phyloP scores from a whole-genome alignment of 2,888 invertebrate species.

The Melitaea athalia region DNA sequence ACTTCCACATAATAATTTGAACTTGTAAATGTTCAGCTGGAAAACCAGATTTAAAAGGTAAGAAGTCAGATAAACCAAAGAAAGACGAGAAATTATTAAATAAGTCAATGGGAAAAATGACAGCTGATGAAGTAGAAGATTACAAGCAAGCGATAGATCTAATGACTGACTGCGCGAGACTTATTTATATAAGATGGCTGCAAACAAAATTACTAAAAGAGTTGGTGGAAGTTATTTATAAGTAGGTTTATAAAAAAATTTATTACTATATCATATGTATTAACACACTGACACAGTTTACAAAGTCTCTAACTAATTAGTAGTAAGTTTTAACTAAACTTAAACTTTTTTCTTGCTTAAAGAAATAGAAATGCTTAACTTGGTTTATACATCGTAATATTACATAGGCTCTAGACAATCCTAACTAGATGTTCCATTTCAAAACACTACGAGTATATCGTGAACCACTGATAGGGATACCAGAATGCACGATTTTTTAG shows the following conservation, averaged over 20 bases:
- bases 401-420: no score
- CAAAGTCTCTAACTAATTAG: neutral
- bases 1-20: no score
- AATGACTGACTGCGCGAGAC: constrained; percentile 61
- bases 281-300: no score
- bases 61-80: constrained; percentile 49
- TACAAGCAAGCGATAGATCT: constrained; percentile 60
- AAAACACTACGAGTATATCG: no score
- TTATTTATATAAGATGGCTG: constrained; percentile 63
- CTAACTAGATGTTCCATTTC: no score
- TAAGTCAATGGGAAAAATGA: constrained; percentile 45
- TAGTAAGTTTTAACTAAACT: neutral
- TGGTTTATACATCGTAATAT: no score
- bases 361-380: no score
- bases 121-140: constrained; percentile 50
- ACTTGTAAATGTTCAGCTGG: constrained; percentile 6
- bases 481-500: no score
- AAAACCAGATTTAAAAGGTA: constrained; percentile 40
- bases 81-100: constrained; percentile 45
- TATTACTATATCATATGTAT: neutral
- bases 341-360: no score
- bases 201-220: constrained; percentile 62
- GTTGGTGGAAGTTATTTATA: constrained; percentile 55
- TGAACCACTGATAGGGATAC: no score
- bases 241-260: constrained; percentile 46